These are phyloP conservation scores for Furcifer pardalis DNA, from an alignment of 2,797 vertebrate species.

Conservation along the genomic window DNA sequence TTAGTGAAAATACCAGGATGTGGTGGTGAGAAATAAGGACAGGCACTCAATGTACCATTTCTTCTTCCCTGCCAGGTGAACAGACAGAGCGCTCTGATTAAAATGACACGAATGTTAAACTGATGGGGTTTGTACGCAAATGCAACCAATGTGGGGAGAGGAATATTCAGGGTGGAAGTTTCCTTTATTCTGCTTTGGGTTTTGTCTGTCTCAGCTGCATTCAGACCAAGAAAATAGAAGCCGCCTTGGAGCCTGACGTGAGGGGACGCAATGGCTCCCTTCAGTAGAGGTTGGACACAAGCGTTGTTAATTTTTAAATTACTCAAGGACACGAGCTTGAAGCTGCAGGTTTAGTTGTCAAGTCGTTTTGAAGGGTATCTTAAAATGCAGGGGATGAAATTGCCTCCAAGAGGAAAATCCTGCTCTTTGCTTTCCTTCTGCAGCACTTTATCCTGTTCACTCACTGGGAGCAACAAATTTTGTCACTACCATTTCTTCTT, in stretches of 20 bases:
- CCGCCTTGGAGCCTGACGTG: not conserved
- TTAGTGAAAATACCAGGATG: conserved; percentile 18
- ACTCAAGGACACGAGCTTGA: conserved; percentile 36
- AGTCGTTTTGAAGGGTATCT: not conserved
- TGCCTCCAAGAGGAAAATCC: not conserved
- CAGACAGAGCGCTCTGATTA: conserved; percentile 22
- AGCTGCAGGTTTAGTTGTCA: not conserved
- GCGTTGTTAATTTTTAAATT: conserved; percentile 44
- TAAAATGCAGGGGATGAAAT: not conserved
- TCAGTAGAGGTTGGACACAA: conserved; percentile 43
- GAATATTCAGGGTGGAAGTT: too few relatives aligned
- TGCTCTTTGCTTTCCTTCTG: not conserved
- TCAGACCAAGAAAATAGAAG: not conserved
- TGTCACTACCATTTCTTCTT: not conserved
- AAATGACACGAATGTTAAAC: conserved; percentile 48
- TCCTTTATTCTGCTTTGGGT: not conserved
- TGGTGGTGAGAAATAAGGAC: conserved; percentile 15
- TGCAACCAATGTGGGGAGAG: too few relatives aligned
- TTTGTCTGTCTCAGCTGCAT: not conserved
- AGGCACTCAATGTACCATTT: conserved; percentile 27
- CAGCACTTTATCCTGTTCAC: not conserved
- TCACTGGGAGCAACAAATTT: too few relatives aligned
- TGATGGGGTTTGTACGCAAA: conserved; percentile 45
- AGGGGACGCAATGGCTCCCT: conserved; percentile 32
- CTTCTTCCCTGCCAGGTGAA: conserved; percentile 6